phyloP scores from a whole-genome alignment of 1,140 invertebrate genomes.

The Halesus radiatus region DNA sequence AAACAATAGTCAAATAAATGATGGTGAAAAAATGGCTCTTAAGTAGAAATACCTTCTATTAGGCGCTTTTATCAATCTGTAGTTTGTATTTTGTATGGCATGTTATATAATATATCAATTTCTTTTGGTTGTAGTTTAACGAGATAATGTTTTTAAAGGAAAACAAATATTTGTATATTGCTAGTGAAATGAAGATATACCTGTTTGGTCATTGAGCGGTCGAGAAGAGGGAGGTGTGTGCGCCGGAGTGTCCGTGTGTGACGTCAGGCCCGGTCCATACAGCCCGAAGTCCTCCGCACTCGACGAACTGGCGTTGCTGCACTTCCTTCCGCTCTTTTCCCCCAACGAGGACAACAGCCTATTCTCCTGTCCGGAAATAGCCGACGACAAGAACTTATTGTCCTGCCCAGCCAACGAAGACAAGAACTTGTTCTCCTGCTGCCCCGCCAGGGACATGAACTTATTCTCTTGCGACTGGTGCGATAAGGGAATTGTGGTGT shows the following conservation, averaged over 20 bases:
- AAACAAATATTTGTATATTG: background rate
- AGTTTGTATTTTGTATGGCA: no score
- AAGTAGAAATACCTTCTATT: no score
- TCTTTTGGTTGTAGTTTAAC: no score
- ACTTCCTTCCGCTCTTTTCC: conserved; percentile 76
- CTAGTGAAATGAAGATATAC: conserved; percentile 57
- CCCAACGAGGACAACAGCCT: conserved; percentile 63
- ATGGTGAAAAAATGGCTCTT: no score
- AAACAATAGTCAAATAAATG: no score
- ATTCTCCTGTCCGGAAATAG: conserved; percentile 64
- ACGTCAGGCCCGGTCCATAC: conserved; percentile 68
- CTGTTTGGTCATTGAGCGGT: conserved; percentile 73
- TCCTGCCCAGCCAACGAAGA: conserved; percentile 66
- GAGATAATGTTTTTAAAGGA: no score
- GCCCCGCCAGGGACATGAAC: conserved; percentile 64
- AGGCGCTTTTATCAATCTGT: no score
- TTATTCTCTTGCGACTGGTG: conserved; percentile 67
- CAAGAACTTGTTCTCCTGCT: conserved; percentile 70
- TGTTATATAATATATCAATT: no score
- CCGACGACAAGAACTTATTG: conserved; percentile 63
- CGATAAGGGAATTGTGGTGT: conserved; percentile 63
- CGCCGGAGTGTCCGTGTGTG: conserved; percentile 73
- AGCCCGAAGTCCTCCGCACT: conserved; percentile 86
- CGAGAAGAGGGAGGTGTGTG: conserved; percentile 68
- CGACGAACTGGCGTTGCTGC: conserved; percentile 81